Conservation (phyloP, 2,113 vertebrate species). For the Sphyrna mokarran region DNA sequence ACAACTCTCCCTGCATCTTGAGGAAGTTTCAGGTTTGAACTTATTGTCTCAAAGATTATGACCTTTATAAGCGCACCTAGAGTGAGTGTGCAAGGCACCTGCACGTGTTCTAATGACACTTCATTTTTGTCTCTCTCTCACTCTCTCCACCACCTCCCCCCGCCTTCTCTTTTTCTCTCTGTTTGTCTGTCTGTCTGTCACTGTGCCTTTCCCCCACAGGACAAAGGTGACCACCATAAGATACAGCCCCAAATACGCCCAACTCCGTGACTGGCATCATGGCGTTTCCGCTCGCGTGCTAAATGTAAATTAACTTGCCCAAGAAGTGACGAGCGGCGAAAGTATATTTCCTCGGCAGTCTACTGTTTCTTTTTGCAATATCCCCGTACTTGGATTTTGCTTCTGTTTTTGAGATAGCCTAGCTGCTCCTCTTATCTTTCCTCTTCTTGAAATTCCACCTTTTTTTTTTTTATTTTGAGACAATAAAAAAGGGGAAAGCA, state of each 20-base stretch:
- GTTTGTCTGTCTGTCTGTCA: not conserved
- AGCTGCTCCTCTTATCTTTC: not conserved
- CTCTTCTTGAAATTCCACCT: conserved; percentile 25
- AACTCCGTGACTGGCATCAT: conserved; percentile 97
- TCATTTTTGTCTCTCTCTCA: conserved; percentile 45
- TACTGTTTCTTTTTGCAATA: not conserved
- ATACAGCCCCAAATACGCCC: conserved; percentile 86
- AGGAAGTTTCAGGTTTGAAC: not conserved
- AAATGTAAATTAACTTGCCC: conserved; percentile 80
- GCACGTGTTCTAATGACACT: not conserved
- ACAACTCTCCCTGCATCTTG: not conserved
- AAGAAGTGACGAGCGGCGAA: not conserved
- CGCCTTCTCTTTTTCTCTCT: conserved; percentile 48
- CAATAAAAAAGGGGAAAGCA: not conserved
- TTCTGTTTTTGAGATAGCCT: not conserved
- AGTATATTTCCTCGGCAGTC: not conserved
- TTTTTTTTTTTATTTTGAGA: not conserved
- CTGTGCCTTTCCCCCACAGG: conserved; percentile 61
- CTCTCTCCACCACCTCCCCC: conserved; percentile 50
- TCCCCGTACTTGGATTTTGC: not conserved
- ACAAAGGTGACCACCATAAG: conserved; percentile 72
- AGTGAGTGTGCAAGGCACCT: not conserved
- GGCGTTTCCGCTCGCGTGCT: conserved; percentile 94
- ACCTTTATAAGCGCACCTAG: not conserved
- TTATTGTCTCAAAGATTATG: not conserved